A percentile compares a stretch with the other conserved stretches of the same genome.
Conservation (phyloP, 2,888 invertebrate genomes). For the Latrodectus hesperus region DNA sequence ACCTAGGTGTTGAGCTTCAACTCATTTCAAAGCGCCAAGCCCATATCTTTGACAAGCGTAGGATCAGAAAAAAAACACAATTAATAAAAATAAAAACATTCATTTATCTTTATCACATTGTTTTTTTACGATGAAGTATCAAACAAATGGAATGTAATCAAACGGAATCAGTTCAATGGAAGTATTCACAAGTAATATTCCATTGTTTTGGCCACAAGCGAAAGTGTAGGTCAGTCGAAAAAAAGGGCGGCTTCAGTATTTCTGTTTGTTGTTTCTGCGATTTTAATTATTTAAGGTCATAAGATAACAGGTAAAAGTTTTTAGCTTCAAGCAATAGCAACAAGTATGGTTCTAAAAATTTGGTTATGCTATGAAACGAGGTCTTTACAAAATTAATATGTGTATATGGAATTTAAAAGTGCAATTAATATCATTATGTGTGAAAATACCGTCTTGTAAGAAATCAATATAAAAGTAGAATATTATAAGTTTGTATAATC, state of each 20-base stretch:
- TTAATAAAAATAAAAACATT: not conserved
- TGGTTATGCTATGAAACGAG: too few species aligned
- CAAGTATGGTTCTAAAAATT: too few species aligned
- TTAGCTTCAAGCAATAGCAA: too few species aligned
- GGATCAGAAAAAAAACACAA: not conserved
- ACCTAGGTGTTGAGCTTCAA: not conserved
- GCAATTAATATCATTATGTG: too few species aligned
- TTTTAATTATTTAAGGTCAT: not conserved
- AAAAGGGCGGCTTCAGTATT: not conserved
- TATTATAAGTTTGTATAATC: too few species aligned
- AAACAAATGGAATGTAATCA: not conserved
- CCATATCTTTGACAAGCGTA: constrained; percentile 43
- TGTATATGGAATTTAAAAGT: too few species aligned
- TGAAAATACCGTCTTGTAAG: too few species aligned
- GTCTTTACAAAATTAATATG: too few species aligned
- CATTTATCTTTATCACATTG: not conserved
- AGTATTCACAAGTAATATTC: not conserved
- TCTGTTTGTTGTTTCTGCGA: not conserved
- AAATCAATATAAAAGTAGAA: too few species aligned
- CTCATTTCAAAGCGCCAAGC: constrained; percentile 29
- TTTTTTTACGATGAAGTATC: not conserved
- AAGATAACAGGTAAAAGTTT: too few species aligned
- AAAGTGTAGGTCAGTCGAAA: not conserved
- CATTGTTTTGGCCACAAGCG: not conserved
- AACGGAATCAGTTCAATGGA: not conserved